These are phyloP conservation scores for Pelodytes ibericus DNA, from an alignment of 2,797 vertebrate species.

Conservation along the genomic window DNA sequence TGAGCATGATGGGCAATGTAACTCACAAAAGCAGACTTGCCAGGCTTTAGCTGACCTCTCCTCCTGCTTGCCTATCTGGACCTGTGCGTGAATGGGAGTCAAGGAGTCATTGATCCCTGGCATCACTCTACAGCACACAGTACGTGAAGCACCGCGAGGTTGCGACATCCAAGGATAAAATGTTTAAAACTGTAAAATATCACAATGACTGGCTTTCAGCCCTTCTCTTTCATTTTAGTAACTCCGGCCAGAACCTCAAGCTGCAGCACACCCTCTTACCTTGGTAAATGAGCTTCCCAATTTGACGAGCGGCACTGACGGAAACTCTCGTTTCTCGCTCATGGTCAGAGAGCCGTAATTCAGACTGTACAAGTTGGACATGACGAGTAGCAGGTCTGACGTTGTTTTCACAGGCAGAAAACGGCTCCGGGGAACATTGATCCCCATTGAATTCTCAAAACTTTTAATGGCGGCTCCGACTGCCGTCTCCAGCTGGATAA, in stretches of 20 bases:
- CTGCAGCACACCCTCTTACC: no score
- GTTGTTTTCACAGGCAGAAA: slow-evolving; percentile 98
- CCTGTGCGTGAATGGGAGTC: no score
- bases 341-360: slow-evolving; percentile 93
- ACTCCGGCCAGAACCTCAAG: background rate
- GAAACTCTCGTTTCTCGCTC: slow-evolving; percentile 95
- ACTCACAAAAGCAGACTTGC: no score
- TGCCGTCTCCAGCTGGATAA: slow-evolving; percentile 96
- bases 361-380: slow-evolving; percentile 98
- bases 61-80: no score
- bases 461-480: slow-evolving; percentile 97
- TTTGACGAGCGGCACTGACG: slow-evolving; percentile 93
- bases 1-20: no score
- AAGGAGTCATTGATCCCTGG: no score
- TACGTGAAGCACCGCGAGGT: no score
- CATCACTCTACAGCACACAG: no score
- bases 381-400: slow-evolving; percentile 95
- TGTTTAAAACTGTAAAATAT: no score
- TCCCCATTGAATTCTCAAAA: slow-evolving; percentile 95
- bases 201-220: no score
- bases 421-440: slow-evolving; percentile 95
- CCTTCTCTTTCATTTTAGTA: background rate
- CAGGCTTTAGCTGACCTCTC: no score
- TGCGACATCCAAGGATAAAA: no score
- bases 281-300: slow-evolving; percentile 98